A percentile compares a stretch with the other conserved stretches of the same genome.
Evolutionary conservation across 2,797 vertebrate species (phyloP).

Genomic region (Sternarchorhynchus goeldii): DNA sequence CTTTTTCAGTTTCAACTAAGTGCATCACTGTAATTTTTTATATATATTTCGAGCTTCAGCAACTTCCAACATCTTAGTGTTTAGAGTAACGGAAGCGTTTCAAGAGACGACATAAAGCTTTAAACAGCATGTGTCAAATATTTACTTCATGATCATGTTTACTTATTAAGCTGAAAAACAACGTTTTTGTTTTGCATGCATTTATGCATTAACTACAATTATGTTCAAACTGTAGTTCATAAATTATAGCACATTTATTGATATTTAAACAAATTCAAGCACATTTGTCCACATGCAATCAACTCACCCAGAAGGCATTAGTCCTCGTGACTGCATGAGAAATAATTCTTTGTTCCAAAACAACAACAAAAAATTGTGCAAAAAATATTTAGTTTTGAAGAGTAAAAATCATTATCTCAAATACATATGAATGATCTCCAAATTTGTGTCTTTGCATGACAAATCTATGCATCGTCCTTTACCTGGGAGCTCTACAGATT

Average conservation of each 20-base stretch:
- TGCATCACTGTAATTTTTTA: no score
- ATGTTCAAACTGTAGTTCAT: background rate
- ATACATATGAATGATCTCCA: background rate
- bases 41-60: no score
- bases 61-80: no score
- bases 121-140: no score
- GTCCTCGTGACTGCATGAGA: no score
- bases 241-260: background rate
- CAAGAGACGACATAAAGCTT: no score
- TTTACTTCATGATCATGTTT: no score
- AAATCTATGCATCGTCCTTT: slow-evolving; percentile 1
- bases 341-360: background rate
- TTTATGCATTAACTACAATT: background rate
- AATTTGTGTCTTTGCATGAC: background rate
- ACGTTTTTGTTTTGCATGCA: background rate
- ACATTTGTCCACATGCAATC: no score
- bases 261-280: no score
- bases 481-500: background rate
- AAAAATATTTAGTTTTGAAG: background rate
- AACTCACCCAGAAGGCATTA: no score
- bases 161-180: background rate
- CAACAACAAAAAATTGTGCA: background rate
- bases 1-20: background rate
- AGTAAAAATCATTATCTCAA: background rate
- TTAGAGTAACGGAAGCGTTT: no score